phyloP scores from a whole-genome alignment of 2,888 invertebrate genomes.

The Drosophila testacea region DNA sequence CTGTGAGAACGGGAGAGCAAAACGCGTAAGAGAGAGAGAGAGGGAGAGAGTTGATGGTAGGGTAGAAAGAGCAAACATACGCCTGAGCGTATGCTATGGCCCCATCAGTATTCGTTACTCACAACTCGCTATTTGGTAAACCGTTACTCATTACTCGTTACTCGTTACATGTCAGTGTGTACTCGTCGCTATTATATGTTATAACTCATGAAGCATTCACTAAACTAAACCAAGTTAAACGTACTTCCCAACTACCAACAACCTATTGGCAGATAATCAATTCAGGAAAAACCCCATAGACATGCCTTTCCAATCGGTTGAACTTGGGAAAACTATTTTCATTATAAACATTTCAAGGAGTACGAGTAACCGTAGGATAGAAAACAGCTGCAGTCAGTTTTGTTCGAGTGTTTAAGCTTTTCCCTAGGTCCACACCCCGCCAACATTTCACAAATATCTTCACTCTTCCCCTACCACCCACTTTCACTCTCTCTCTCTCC shows the following conservation, averaged over 20 bases:
- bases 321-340: slow-evolving; percentile 2
- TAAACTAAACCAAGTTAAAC: background rate
- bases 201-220: background rate
- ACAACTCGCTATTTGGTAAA: slow-evolving; percentile 1
- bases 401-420: slow-evolving; percentile 19
- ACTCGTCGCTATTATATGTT: background rate
- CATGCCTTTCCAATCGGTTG: background rate
- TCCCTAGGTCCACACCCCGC: slow-evolving; percentile 38
- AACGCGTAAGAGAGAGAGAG: background rate
- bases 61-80: slow-evolving; percentile 30
- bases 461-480: background rate
- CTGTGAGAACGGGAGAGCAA: slow-evolving; percentile 1
- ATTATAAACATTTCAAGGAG: background rate
- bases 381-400: slow-evolving; percentile 50
- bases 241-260: background rate
- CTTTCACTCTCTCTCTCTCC: background rate
- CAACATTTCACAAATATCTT: slow-evolving; percentile 7
- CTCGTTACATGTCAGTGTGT: slow-evolving; percentile 22
- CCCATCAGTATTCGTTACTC: slow-evolving; percentile 1
- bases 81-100: slow-evolving; percentile 38
- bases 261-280: background rate
- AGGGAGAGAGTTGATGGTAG: slow-evolving; percentile 2
- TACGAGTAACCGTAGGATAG: slow-evolving; percentile 1
- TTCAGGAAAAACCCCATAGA: background rate
- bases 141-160: slow-evolving; percentile 2